Evolutionary conservation across 2,113 vertebrate genomes (phyloP), one percentile per base, ranked within the genome.

Genomic region (Larimichthys crocea): DNA sequence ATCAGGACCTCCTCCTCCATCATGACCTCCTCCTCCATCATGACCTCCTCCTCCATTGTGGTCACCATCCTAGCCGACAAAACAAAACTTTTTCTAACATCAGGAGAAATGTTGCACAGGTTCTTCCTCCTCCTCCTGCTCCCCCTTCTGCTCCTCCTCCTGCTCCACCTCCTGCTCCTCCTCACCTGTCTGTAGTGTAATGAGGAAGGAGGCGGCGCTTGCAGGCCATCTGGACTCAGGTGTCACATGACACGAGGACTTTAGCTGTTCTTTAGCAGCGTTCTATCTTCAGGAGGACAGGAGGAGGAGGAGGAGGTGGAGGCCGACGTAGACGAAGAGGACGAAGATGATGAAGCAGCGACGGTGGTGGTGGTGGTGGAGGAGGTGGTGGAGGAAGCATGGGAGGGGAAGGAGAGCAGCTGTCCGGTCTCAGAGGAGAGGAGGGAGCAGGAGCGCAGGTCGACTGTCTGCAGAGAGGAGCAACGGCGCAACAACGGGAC

Each of bases 221-320:
- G 79, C 22, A 14, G 59, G 69, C 76, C 81, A 53, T 55, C 66
- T 64, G 68, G 64, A 60, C 55, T 44, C 10, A 4, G 67, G 67
- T 42, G 86, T 85, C 82, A 68, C 52, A 12, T 74, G 66, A 75
- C 48, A 4, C 0, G 55, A 9, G 61, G 67, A 57, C 40, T 85
- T 95, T 96, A 97, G 95, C 96, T 97, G 96, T 96, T 96, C 92
- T 97, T 96, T 59, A 97, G 95, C 93, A 97, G 94, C 3, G 95
- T 93, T 93, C 96, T 96, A 92, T 97, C 96, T 74, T 96, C 96
- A 10, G 95, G 84, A 90, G 93, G 94, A 87, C 91, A 94, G 79
- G 95, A 95, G 82, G 93, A 93, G 74, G 90, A 61, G 93, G 94
- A 86, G 44, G 76, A n/a, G n/a, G n/a, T 31, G 9, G 78, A 94